Percentiles rank a stretch among this genome's conserved stretches.
Conservation (phyloP, 2,113 vertebrate species). For the Emydocephalus ijimae region DNA sequence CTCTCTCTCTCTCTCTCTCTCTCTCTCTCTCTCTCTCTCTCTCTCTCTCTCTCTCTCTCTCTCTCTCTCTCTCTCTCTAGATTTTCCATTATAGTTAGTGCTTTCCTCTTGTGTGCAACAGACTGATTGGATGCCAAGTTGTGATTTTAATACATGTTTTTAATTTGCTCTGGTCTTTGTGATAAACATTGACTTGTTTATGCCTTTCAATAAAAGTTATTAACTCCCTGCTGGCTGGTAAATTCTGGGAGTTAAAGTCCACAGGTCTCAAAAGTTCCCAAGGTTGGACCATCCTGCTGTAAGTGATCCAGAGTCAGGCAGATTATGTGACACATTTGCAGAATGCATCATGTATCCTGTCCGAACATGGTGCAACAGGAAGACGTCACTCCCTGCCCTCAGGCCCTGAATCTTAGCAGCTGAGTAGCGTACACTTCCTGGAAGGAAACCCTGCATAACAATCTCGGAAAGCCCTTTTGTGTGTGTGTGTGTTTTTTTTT, state of each 20-base stretch:
- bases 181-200: neutral
- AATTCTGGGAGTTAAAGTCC: neutral
- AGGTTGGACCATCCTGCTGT: neutral
- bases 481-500: no score
- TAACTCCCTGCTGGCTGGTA: neutral
- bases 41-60: no score
- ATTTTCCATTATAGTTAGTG: no score
- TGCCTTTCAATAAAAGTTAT: neutral
- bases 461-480: neutral
- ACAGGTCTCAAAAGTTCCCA: neutral
- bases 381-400: neutral
- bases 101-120: no score
- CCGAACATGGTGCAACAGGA: neutral
- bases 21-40: no score
- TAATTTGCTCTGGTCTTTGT: neutral
- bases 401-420: neutral
- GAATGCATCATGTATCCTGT: neutral
- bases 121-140: no score
- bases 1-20: no score
- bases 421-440: neutral
- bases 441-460: neutral
- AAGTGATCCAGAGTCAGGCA: neutral
- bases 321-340: neutral
- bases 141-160: no score
- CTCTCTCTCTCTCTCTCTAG: no score